These are phyloP conservation scores for Megalopta genalis DNA, from an alignment of 1,140 invertebrate genomes.

Conservation along the genomic window DNA sequence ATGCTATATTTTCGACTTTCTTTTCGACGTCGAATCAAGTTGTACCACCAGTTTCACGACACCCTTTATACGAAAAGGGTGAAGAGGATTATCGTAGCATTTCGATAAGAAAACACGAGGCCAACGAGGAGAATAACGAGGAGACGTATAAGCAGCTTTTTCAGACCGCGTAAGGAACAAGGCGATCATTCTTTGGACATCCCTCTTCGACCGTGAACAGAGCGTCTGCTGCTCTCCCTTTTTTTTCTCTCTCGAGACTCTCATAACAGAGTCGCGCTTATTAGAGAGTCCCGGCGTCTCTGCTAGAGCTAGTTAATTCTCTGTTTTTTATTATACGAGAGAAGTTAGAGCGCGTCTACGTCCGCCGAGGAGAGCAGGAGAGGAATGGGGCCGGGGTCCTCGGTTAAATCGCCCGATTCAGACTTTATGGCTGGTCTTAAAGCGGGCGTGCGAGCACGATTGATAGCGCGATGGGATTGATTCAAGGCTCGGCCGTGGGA, in stretches of 20 bases:
- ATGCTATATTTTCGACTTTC: too few relatives aligned
- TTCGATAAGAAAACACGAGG: too few relatives aligned
- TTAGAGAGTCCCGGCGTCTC: background rate
- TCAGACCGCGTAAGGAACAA: too few relatives aligned
- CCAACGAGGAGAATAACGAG: too few relatives aligned
- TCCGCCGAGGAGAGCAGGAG: background rate
- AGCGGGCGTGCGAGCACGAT: slow-evolving; percentile 23
- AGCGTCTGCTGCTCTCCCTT: background rate
- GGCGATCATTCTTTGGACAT: too few relatives aligned
- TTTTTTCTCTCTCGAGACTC: background rate
- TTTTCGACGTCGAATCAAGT: too few relatives aligned
- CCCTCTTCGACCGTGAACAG: too few relatives aligned
- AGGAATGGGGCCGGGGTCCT: slow-evolving; percentile 6
- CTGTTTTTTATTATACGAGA: background rate
- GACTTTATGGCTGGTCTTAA: slow-evolving; percentile 51
- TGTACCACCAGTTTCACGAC: too few relatives aligned
- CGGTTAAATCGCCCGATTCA: slow-evolving; percentile 46
- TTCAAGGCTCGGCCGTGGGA: slow-evolving; percentile 13
- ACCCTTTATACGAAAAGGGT: too few relatives aligned
- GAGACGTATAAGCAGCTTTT: too few relatives aligned
- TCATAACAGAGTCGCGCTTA: too few relatives aligned
- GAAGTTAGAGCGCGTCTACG: slow-evolving; percentile 2
- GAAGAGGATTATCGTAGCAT: too few relatives aligned
- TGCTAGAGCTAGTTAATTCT: slow-evolving; percentile 7
- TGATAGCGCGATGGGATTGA: slow-evolving; percentile 37